Base-by-base conservation (phyloP, 2,888 invertebrate genomes). In the Tachina lurida region DNA sequence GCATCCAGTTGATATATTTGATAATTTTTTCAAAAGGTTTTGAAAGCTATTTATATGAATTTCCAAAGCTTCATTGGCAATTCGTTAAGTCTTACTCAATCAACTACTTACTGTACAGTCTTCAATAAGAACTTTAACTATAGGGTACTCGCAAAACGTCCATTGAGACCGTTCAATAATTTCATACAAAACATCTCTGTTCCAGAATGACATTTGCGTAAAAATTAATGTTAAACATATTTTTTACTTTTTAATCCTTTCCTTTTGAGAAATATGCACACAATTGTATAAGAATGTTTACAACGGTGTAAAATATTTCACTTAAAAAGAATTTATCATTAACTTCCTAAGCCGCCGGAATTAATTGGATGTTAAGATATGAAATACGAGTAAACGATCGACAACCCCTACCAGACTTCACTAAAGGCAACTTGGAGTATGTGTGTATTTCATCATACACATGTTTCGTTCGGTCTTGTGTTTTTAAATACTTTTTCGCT, bases 341-440 rank as follows among this genome's bases (percentile, higher is more conserved):
- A 56, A 70, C 47, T 78, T 70, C 71, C 17, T 77, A 67, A 67
- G 56, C 52, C 79, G 52, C 60, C 82, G 70, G 47, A 67, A 83
- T 83, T 83, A 83, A 86, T 86, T 86, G 85, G 78, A 65, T 70
- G 52, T 65, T 75, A 79, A 71, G 74, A 65, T 82, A 82, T 79
- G 52, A 68, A 75, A 52, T 62, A 73, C 56, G 10, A 31, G 31
- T 31, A 31, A 31, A 49, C 19, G 71, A 47, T 63, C 39, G 62
- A 39, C 71, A 84, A 78, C 84, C 81, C 84, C 52, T 84, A 41
- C 8, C 19, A 62, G 54, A 70, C 45, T 70, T 74, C 17, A 10
- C 31, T 1, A 67, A 54, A 54, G 3, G 19, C 0, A 54, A 71
- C 19, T 62, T 8, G 8, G 10, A 13, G n/a, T 58, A 19, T 22